Percentiles rank a stretch among this genome's conserved stretches.
These are phyloP conservation scores for Lynx canadensis DNA, from an alignment of 2,113 vertebrate species.

Conservation along the genomic window DNA sequence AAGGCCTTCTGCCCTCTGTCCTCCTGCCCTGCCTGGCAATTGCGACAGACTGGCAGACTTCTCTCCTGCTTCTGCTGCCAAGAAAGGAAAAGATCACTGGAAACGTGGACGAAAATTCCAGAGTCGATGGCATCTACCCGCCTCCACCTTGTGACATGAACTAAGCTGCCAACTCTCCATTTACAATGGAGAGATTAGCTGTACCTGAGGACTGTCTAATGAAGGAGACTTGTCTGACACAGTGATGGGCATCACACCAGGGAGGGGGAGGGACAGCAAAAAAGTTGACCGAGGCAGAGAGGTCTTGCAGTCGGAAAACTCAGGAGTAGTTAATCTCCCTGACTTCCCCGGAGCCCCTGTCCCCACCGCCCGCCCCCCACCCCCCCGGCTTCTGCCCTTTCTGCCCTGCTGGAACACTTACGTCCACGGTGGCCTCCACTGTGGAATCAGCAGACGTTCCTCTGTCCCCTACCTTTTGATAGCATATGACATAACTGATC, in stretches of 20 bases:
- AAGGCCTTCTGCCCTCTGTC: neutral
- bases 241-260: rapidly evolving
- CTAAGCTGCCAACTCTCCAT: neutral
- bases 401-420: neutral
- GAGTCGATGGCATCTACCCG: neutral
- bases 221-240: neutral
- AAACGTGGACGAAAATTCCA: neutral
- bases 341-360: neutral
- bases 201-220: neutral
- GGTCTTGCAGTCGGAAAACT: neutral
- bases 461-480: neutral
- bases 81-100: neutral
- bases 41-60: neutral
- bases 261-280: neutral
- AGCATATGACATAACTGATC: rapidly evolving
- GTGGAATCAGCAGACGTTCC: neutral
- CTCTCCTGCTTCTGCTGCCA: neutral
- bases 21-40: neutral
- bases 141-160: neutral
- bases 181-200: too few relatives aligned
- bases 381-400: neutral
- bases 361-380: rapidly evolving
- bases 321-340: neutral
- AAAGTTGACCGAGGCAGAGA: neutral
- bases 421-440: neutral